phyloP scores from a whole-genome alignment of 2,113 vertebrate genomes.

The Paraplagusia blochii region DNA sequence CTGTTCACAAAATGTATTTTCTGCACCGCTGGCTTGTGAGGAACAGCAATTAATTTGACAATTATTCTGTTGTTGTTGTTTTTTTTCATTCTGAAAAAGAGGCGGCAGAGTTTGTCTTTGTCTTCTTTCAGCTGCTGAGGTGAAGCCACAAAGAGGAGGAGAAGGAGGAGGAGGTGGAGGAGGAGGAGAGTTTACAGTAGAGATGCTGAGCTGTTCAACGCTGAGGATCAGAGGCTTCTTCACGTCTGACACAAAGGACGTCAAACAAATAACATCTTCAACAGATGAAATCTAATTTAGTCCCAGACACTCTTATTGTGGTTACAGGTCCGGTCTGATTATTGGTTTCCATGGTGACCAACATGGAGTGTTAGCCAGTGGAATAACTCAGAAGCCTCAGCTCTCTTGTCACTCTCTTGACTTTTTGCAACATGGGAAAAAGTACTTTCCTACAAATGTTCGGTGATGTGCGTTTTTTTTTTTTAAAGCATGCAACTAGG shows the following conservation, averaged over 20 bases:
- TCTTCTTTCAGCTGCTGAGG: conserved; percentile 18
- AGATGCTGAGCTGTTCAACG: not conserved
- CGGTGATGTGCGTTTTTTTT: conserved; percentile 45
- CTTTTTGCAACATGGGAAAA: conserved; percentile 49
- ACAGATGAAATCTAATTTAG: conserved; percentile 33
- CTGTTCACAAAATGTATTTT: conserved; percentile 14
- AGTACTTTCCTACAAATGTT: conserved; percentile 41
- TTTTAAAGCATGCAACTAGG: conserved; percentile 13
- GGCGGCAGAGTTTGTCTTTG: conserved; percentile 16
- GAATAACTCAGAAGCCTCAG: conserved; percentile 53
- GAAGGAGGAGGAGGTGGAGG: conserved; percentile 21
- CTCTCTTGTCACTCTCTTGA: conserved; percentile 59
- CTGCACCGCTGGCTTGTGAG: conserved; percentile 5
- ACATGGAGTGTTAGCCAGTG: conserved; percentile 55
- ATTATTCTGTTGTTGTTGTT: conserved; percentile 12
- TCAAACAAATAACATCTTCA: conserved; percentile 9
- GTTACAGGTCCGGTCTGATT: conserved; percentile 53
- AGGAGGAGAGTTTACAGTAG: conserved; percentile 8
- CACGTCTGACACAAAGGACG: not conserved
- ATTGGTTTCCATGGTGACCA: conserved; percentile 79
- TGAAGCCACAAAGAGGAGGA: conserved; percentile 2
- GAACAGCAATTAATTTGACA: conserved; percentile 20
- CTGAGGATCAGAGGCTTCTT: conserved; percentile 19
- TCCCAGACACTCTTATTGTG: conserved; percentile 43
- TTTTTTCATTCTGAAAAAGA: not conserved